Evolutionary conservation across 2,113 vertebrate genomes (phyloP).

Genomic region (Zosterops japonicus): DNA sequence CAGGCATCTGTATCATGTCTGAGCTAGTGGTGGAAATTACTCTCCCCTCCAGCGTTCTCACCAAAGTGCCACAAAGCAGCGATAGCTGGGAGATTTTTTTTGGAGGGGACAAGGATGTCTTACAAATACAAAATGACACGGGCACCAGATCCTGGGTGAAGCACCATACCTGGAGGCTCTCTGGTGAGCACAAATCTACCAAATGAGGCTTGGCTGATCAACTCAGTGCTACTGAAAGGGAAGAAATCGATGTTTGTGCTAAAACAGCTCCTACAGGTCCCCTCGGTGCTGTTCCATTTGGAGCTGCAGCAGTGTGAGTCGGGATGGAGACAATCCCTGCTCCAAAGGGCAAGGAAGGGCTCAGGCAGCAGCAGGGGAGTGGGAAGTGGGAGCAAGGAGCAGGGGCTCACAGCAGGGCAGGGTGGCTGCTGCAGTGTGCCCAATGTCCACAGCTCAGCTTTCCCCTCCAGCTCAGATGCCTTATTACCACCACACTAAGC

Average conservation of each 20-base stretch:
- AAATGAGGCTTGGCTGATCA: neutral
- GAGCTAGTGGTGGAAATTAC: neutral
- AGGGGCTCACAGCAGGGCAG: neutral
- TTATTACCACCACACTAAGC: fast-evolving
- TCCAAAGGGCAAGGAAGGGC: neutral
- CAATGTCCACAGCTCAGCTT: fast-evolving
- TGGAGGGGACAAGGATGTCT: neutral
- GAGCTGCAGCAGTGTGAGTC: fast-evolving
- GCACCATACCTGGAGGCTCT: neutral
- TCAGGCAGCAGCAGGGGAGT: fast-evolving
- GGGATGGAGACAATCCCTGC: neutral
- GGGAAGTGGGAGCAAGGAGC: neutral
- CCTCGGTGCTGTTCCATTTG: neutral
- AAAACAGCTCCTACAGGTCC: neutral
- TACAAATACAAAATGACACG: neutral
- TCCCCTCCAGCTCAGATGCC: fast-evolving
- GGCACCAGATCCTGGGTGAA: neutral
- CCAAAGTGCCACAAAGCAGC: neutral
- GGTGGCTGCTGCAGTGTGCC: neutral
- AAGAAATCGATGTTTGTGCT: neutral
- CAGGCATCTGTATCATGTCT: neutral
- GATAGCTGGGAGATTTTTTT: neutral
- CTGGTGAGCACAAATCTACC: neutral
- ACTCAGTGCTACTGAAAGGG: neutral
- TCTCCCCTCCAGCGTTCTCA: neutral